Base-by-base conservation (phyloP, 2,888 invertebrate genomes). In the Lasioglossum oenotherae region DNA sequence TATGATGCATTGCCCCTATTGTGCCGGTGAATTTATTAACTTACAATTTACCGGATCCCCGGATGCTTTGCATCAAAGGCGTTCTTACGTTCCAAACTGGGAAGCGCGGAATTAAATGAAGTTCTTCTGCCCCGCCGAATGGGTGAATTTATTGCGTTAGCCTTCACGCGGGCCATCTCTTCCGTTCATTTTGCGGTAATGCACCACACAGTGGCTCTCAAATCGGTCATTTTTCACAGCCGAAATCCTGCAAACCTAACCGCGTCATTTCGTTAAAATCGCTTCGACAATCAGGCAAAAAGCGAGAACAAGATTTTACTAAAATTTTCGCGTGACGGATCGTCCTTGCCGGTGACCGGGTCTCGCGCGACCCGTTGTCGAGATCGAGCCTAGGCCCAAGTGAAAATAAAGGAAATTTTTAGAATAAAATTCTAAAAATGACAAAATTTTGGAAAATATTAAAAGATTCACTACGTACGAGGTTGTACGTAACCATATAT, bases 1-100 rank as follows among this genome's bases (percentile, higher is more conserved):
- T 41, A 4, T 80, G 80, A 83, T 80, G 75, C 73, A 83, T 83
- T 41, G 72, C 41, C 41, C 49, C 49, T 44, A 76, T 83, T 76
- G 60, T 80, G 53, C 44, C 35, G n/a, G 4, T 31, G 53, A 76
- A 83, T 80, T 80, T 80, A 80, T 76, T 76, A 76, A 76, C 72
- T 80, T 72, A 72, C 80, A 64, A 80, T 80, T 83, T 80, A 83
- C 75, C 76, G 44, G 38, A 41, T 64, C 60, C n/a, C 35, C 41
- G 60, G 74, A 74, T 57, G 67, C 73, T 74, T 71, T 71, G 46
- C 44, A 77, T 77, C 72, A 72, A 80, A 80, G 80, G 46, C 46
- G 35, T 76, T 60, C 77, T 74, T 76, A 72, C 60, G 75, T 76
- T 76, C 60, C 44, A 27, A 67, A 74, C 57, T 76, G 35, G 69